Evolutionary conservation across 2,113 vertebrate species (phyloP).

Genomic region (Percopsis transmontana): DNA sequence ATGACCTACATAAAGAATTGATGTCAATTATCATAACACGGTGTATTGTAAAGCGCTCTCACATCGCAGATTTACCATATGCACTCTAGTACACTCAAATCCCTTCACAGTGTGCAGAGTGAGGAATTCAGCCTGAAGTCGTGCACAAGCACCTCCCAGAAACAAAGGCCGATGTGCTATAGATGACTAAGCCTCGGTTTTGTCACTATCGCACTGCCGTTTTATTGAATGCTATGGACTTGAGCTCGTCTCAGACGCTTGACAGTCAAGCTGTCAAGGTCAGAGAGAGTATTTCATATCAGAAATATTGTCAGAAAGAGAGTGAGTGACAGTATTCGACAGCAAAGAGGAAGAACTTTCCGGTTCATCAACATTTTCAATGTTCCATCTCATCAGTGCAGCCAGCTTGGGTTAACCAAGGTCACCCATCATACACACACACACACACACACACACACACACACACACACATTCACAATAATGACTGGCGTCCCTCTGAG

Average conservation of each 20-base stretch:
- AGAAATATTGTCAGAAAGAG: slow-evolving; percentile 1
- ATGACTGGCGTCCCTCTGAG: slow-evolving; percentile 54
- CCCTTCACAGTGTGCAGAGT: too few relatives aligned
- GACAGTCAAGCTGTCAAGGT: neutral
- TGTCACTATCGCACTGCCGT: too few relatives aligned
- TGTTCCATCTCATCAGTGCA: slow-evolving; percentile 54
- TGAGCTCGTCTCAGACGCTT: neutral
- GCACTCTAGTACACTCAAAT: too few relatives aligned
- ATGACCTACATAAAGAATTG: slow-evolving; percentile 45
- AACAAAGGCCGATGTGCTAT: too few relatives aligned
- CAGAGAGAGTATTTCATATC: neutral
- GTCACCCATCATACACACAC: slow-evolving; percentile 19
- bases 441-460: slow-evolving; percentile 17
- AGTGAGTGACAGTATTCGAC: slow-evolving; percentile 19
- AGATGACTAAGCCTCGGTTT: too few relatives aligned
- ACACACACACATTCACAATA: slow-evolving; percentile 28
- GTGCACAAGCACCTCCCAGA: too few relatives aligned
- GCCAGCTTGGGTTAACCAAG: slow-evolving; percentile 44
- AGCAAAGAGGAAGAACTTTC: slow-evolving; percentile 33
- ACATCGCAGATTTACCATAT: neutral
- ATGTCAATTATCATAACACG: neutral
- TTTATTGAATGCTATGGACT: neutral
- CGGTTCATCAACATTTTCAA: slow-evolving; percentile 69
- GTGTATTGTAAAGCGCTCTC: neutral
- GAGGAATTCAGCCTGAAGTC: too few relatives aligned